phyloP scores from a whole-genome alignment of 1,140 invertebrate species.

The Samia ricini region DNA sequence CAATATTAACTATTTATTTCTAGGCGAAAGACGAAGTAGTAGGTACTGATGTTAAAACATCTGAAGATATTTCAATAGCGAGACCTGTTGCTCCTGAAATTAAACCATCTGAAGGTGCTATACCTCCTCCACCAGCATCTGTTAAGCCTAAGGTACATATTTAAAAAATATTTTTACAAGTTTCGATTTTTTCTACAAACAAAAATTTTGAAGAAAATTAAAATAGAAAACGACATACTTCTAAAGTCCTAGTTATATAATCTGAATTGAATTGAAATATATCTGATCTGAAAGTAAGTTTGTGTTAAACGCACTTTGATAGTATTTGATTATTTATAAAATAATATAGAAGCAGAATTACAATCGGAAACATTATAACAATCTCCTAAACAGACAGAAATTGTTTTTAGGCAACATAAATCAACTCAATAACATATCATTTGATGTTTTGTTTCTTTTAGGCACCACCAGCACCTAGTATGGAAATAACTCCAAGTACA shows the following conservation, averaged over 20 bases:
- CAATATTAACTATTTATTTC: neutral
- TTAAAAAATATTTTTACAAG: neutral
- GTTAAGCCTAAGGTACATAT: slow-evolving; percentile 51
- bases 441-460: too few relatives aligned
- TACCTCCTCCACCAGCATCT: slow-evolving; percentile 65
- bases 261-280: too few relatives aligned
- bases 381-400: too few relatives aligned
- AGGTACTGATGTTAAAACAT: slow-evolving; percentile 27
- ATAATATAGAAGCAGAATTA: too few relatives aligned
- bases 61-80: slow-evolving; percentile 52
- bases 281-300: too few relatives aligned
- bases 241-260: too few relatives aligned
- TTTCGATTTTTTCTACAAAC: too few relatives aligned
- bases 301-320: too few relatives aligned
- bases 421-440: too few relatives aligned
- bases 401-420: too few relatives aligned
- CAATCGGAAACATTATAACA: too few relatives aligned
- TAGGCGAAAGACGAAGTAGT: neutral
- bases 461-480: slow-evolving; percentile 40
- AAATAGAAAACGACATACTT: neutral
- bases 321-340: too few relatives aligned
- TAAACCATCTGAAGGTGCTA: slow-evolving; percentile 57
- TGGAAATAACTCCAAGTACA: slow-evolving; percentile 62
- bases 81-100: slow-evolving; percentile 64
- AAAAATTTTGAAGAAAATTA: neutral